Evolutionary conservation across 2,888 invertebrate genomes (phyloP), one percentile per base, ranked within the genome.

Genomic region (Acanthopleura granulata): DNA sequence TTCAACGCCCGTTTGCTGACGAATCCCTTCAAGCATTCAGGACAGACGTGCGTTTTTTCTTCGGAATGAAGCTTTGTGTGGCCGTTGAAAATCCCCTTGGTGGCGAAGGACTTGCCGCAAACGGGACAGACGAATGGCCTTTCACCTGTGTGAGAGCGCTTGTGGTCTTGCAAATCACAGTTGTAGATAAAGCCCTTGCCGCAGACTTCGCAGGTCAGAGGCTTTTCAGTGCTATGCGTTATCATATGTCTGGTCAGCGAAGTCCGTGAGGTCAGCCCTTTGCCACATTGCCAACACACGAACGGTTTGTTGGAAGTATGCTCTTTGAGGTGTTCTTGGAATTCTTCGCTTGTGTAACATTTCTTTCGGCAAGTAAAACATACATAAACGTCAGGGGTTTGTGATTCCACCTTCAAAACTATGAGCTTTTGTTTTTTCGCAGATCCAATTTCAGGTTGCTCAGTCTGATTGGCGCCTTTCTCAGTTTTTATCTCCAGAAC

Each of bases 111-210:
- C 25, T 66, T 66, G 1, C 66, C 66, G 29, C 66, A 66, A 3
- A 22, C 66, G 29, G 16, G 29, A 66, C 66, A 66, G 22, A 66
- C 29, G 66, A 27, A 66, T 6, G 66, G 66, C 22, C 66, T 18
- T 66, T 66, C 66, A 27, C 66, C 66, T 25, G 66, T 66, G 29
- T 66, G 66, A 27, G 29, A 22, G 16, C 66, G 22, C 29, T 16
- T 22, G 29, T 66, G 66, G 29, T 22, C 66, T 16, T 27, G 66
- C 16, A 27, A 14, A 66, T 66, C 66, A 25, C 66, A 66, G 16
- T 27, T 22, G 16, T 66, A 15, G 1, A 66, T 25, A 66, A 27
- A 66, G 3, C 66, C 66, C 29, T 27, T 22, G 22, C 66, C 66
- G 25, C 66, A 66, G 16, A 27, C 25, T 27, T 66, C 25, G 25